These are phyloP conservation scores for Daboia siamensis DNA, from an alignment of 2,113 vertebrate species.

Conservation along the genomic window DNA sequence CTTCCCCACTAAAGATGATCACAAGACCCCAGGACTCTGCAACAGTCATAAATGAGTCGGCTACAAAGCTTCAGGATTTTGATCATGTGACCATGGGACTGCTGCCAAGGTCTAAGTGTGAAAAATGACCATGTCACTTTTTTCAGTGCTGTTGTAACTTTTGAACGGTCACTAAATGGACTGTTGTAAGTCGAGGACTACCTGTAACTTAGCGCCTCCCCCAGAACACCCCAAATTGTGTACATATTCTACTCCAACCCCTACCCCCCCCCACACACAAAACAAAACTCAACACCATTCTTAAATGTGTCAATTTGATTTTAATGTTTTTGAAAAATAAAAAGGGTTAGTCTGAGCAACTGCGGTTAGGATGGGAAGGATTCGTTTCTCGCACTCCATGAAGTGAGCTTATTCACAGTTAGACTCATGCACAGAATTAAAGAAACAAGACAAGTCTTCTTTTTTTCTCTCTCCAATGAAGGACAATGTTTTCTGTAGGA, in stretches of 20 bases:
- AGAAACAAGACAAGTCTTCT: slow-evolving; percentile 41
- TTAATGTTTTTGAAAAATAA: slow-evolving; percentile 65
- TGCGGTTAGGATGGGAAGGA: slow-evolving; percentile 62
- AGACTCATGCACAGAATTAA: slow-evolving; percentile 62
- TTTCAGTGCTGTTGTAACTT: not conserved
- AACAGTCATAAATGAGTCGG: not conserved
- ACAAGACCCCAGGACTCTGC: not conserved
- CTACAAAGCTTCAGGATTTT: not conserved
- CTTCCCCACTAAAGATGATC: not conserved
- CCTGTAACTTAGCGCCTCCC: not conserved
- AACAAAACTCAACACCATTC: slow-evolving; percentile 36
- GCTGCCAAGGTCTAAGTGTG: not conserved
- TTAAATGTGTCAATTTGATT: slow-evolving; percentile 67
- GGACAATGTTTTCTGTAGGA: slow-evolving; percentile 27
- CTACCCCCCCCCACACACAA: rapidly evolving
- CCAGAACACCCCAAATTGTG: not conserved
- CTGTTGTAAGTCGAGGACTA: not conserved
- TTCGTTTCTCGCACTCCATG: slow-evolving; percentile 45
- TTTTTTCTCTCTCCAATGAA: slow-evolving; percentile 40
- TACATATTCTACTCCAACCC: not conserved
- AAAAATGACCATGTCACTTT: not conserved
- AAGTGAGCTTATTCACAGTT: slow-evolving; percentile 62
- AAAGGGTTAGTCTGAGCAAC: slow-evolving; percentile 64
- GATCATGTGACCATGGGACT: not conserved
- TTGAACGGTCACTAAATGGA: not conserved